Conservation (phyloP, 2,888 invertebrate species). For the Oegoconia quadripuncta region DNA sequence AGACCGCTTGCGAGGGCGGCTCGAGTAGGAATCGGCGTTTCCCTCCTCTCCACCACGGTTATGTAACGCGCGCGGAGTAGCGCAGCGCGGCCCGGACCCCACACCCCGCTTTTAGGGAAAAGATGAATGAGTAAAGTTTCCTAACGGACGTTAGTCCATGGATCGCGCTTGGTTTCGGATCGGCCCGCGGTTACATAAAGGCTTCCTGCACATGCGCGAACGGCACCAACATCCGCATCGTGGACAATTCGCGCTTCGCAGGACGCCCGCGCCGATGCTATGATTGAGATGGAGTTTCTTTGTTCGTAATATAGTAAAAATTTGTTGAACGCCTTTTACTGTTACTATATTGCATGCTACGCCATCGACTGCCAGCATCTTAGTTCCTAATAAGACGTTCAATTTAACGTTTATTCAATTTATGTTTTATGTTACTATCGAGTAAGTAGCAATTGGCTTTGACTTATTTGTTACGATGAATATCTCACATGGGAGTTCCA, state of each 20-base stretch:
- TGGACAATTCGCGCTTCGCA: constrained; percentile 15
- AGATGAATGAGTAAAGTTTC: constrained; percentile 77
- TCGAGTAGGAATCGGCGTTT: constrained; percentile 48
- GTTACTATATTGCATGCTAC: too few relatives aligned
- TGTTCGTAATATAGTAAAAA: too few relatives aligned
- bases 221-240: constrained; percentile 23
- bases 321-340: too few relatives aligned
- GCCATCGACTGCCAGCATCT: too few relatives aligned
- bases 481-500: too few relatives aligned
- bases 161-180: constrained; percentile 57
- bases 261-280: constrained; percentile 36
- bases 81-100: constrained; percentile 58
- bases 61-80: constrained; percentile 65
- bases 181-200: constrained; percentile 64
- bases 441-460: too few relatives aligned
- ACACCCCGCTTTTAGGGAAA: constrained; percentile 70
- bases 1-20: constrained; percentile 52
- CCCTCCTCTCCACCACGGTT: constrained; percentile 49
- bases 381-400: too few relatives aligned
- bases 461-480: too few relatives aligned
- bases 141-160: constrained; percentile 69
- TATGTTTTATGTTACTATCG: too few relatives aligned
- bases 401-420: too few relatives aligned
- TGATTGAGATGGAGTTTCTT: too few relatives aligned
- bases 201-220: constrained; percentile 52